Evolutionary conservation across 37 sponge, comb jelly and placozoan species (phyloP), one percentile per base, ranked within the genome.

Genomic region (Haliclona indistincta): DNA sequence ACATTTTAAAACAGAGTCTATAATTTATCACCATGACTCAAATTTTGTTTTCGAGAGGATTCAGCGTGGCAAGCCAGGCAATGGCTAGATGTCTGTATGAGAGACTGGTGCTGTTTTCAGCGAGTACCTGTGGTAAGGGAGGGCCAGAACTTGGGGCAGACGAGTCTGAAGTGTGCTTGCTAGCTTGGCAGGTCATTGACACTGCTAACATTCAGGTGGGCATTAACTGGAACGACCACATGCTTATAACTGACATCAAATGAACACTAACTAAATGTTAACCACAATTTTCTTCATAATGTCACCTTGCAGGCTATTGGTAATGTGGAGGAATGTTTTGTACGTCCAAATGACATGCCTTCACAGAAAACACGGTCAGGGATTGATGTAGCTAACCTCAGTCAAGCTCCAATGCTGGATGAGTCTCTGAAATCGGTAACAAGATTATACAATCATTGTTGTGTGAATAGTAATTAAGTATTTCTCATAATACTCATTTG

Each of bases 151-250:
- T 64, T 29, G 87, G 78, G 39, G 45, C 43, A 2, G 87, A 86
- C 3, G 87, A 79, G 38, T 38, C 34, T 1, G 25, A 68, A 23
- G 75, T 80, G 4, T 75, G 74, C 28, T 53, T 68, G 44, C 29
- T 86, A 35, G 74, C 87, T 0, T 86, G 87, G 87, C 69, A 40
- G 28, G 67, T 75, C 5, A 20, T 80, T 20, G 74, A 74, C 63
- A 65, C 54, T 29, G 30, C 67, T 30, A 81, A 70, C 15, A 88
- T 81, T 28, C 72, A 77, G 88, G 88, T 81, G 71, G 45, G 87
- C 63, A 58, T 55, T 79, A 86, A 72, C 72, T 78, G 41, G 86
- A 64, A 64, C 28, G 13, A 47, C 51, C n/a, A 58, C 25, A 58
- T 58, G 60, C 10, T 17, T 47, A 47, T 15, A 17, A 47, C 51